Conservation (phyloP, 92 coral and sea anemone species). For the Umimayanthus chanpuru region DNA sequence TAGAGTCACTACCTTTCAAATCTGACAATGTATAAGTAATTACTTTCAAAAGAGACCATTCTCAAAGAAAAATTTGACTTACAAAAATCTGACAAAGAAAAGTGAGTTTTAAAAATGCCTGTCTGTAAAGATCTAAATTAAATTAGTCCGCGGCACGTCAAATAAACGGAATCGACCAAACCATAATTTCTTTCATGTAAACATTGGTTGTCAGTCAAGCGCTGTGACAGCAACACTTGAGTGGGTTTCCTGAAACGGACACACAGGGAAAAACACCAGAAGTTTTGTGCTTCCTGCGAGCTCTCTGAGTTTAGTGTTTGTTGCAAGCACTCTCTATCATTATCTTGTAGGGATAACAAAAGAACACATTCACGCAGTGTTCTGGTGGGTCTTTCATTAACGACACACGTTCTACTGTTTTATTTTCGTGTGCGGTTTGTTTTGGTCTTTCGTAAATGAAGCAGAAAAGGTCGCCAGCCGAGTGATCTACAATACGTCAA, state of each 20-base stretch:
- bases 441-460: background rate
- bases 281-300: background rate
- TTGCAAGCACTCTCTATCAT: background rate
- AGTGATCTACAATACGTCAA: constrained; percentile 29
- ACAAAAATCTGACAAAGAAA: background rate
- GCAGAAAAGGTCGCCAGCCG: constrained; percentile 32
- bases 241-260: constrained; percentile 41
- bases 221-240: constrained; percentile 45
- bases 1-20: constrained; percentile 17
- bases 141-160: background rate
- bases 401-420: constrained; percentile 9
- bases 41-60: constrained; percentile 28
- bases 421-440: constrained; percentile 22
- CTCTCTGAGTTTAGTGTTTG: background rate
- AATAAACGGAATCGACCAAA: background rate
- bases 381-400: constrained; percentile 12
- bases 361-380: constrained; percentile 17
- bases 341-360: background rate
- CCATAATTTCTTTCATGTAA: constrained; percentile 48
- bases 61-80: background rate
- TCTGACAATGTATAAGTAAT: constrained; percentile 22
- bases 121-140: background rate
- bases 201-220: constrained; percentile 37
- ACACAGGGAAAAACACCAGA: constrained; percentile 16
- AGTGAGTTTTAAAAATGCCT: background rate